Evolutionary conservation across 2,797 vertebrate species (phyloP), one percentile per base, ranked within the genome.

Genomic region (Arnoldichthys spilopterus): DNA sequence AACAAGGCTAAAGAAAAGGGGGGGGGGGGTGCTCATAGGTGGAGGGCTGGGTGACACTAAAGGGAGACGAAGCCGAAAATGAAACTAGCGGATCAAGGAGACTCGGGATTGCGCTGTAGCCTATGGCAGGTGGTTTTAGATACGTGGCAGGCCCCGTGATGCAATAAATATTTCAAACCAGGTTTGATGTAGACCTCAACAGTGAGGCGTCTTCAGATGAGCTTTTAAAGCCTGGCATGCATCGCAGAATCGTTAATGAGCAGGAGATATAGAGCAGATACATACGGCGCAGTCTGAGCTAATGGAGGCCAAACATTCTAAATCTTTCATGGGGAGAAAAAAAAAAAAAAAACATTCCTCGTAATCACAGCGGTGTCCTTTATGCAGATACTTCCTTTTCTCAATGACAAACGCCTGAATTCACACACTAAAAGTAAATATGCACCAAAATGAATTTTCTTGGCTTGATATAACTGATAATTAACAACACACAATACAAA

Each of bases 91-190:
- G 71, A 58, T 73, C 2, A 51, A 61, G 47, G 68, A 34, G 18
- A 69, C 26, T 30, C 16, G 16, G 53, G 40, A 61, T 51, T 7
- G 51, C 22, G 53, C 58, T 68, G 18, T 59, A 59, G 22, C n/a
- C 30, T 22, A 49, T 13, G 26, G 49, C 37, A 67, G 37, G 56
- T 43, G 34, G 43, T 34, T 79, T 62, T 20, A 47, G 34, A 47
- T 66, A 78, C 54, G 62, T 37, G 15, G n/a, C 4, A 12, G 13
- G 18, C 15, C 51, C 26, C 9, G 62, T 58, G 30, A 47, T 18
- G 56, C 28, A 49, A 70, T 75, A 80, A 80, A 80, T 74, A 80
- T 80, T 80, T 80, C n/a, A 80, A 63, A 70, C 56, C 43, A 61
- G 58, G 69, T 51, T 76, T 59, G 67, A 58, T 54, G 67, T 20